These are phyloP conservation scores for Neotoxoptera formosana DNA, from an alignment of 1,140 invertebrate species.

Conservation along the genomic window DNA sequence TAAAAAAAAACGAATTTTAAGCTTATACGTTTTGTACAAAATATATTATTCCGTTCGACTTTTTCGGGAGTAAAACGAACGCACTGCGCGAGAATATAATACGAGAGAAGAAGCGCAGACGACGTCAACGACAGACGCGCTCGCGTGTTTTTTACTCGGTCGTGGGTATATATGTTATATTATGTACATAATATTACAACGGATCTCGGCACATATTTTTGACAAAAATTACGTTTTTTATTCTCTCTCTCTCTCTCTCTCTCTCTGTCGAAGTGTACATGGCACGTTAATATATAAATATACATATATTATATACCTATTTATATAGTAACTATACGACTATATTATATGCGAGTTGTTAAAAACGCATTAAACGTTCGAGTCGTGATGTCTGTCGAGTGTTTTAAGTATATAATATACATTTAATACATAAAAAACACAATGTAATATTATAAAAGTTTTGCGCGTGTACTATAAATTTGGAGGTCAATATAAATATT, in stretches of 20 bases:
- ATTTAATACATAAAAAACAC: not conserved
- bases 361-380: not conserved
- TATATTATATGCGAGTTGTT: not conserved
- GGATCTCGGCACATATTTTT: not conserved
- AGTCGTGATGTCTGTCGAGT: not conserved
- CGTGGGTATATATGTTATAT: not conserved
- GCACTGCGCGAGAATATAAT: not conserved
- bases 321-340: no score
- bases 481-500: not conserved
- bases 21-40: not conserved
- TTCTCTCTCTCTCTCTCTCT: not conserved
- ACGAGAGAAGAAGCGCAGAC: not conserved
- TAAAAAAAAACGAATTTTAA: not conserved
- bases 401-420: not conserved
- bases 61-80: slow-evolving; percentile 10
- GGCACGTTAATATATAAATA: no score
- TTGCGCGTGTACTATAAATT: not conserved
- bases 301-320: not conserved
- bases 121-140: slow-evolving; percentile 30
- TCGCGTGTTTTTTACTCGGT: not conserved
- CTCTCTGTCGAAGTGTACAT: not conserved
- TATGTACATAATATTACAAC: not conserved
- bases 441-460: not conserved
- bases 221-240: not conserved
- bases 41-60: not conserved